Percentiles rank a stretch among this genome's conserved stretches.
phyloP scores from a whole-genome alignment of 2,797 vertebrate species.

The Gephyroberyx darwinii region DNA sequence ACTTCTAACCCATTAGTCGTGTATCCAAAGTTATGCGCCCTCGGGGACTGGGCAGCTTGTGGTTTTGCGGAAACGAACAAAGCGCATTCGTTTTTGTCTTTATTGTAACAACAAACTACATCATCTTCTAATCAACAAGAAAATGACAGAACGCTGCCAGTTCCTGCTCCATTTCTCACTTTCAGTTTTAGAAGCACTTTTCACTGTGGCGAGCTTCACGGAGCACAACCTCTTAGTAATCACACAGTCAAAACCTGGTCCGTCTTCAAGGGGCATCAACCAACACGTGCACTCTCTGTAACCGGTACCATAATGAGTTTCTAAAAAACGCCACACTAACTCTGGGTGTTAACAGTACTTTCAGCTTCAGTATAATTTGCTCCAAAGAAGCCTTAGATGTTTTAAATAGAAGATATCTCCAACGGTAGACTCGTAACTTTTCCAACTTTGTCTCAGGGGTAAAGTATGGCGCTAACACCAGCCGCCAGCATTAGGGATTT shows the following conservation, averaged over 20 bases:
- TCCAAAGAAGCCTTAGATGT: background rate
- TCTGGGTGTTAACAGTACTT: too few relatives aligned
- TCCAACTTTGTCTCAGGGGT: background rate
- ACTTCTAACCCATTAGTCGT: slow-evolving; percentile 24
- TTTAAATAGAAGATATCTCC: background rate
- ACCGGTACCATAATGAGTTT: too few relatives aligned
- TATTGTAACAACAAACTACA: slow-evolving; percentile 4
- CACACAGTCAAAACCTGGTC: background rate
- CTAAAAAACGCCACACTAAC: background rate
- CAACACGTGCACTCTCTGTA: too few relatives aligned
- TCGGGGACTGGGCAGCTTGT: slow-evolving; percentile 17
- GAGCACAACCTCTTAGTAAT: slow-evolving; percentile 45
- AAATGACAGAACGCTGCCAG: slow-evolving; percentile 18
- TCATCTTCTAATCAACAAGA: slow-evolving; percentile 56
- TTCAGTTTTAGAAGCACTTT: slow-evolving; percentile 53
- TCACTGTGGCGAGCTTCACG: slow-evolving; percentile 54
- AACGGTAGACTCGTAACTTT: background rate
- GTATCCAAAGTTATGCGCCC: slow-evolving; percentile 19
- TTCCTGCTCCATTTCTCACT: slow-evolving; percentile 45
- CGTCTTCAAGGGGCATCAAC: too few relatives aligned
- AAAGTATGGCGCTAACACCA: too few relatives aligned
- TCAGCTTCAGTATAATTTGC: too few relatives aligned
- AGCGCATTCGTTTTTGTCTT: slow-evolving; percentile 26
- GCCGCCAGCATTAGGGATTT: too few relatives aligned
- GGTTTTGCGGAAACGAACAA: slow-evolving; percentile 36